Evolutionary conservation across 2,888 invertebrate genomes (phyloP), one percentile per base, ranked within the genome.

Genomic region (Ormyrus pomaceus): DNA sequence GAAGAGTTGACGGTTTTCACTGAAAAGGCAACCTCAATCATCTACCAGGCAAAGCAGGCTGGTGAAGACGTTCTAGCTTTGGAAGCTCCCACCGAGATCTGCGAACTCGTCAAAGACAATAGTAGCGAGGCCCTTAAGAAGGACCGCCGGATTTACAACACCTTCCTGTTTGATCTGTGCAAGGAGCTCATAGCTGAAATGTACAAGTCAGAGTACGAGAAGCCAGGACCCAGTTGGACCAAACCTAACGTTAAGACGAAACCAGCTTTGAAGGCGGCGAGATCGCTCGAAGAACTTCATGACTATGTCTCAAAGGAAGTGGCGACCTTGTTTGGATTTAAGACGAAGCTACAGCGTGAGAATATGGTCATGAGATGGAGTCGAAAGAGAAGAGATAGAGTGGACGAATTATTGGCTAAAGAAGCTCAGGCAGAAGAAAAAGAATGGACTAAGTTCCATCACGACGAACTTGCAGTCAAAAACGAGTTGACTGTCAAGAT

Each of bases 361-460:
- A 93, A 93, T 86, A 89, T 92, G 85, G 92, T 93, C 2, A 92
- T 93, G 86, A 92, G 93, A 81, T 94, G 94, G 92, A 93, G 93
- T 82, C 91, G 93, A 34, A 94, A 94, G 84, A 93, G 94, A 84
- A 90, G 94, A 62, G 95, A 95, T 88, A 92, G 94, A 82, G 95
- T 95, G 2, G 95, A 96, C 86, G 94, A 94, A 85, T 92, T 95
- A 77, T 91, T 95, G 76, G 93, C 95, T 51, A 92, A 93, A 77
- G 95, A 95, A 89, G 92, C 94, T 70, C 94, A 93, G 84, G 93
- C 93, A 71, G 95, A 95, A 85, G 95, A 96, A 87, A 91, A 93
- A 11, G 93, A 94, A 83, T 96, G 96, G 95, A 94, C 94, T 0
- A 94, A 94, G 87, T 95, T 95, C 87, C 94, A 95, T 87, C 91